These are phyloP conservation scores for Lycocerus yunnanus DNA, from an alignment of 2,888 invertebrate genomes.

Conservation along the genomic window DNA sequence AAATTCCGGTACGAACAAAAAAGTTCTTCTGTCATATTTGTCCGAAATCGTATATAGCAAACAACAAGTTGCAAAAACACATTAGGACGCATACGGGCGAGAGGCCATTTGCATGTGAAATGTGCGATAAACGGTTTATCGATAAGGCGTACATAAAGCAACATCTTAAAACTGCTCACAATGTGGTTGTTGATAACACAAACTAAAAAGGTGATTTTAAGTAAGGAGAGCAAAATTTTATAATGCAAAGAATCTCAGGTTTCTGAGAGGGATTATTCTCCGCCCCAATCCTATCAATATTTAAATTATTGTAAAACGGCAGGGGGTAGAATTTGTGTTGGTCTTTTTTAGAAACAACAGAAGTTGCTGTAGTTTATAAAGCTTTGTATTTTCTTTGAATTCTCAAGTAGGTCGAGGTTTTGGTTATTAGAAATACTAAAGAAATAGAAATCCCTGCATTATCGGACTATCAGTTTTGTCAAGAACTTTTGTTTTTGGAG, in stretches of 20 bases:
- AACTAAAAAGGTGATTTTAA: neutral
- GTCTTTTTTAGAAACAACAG: too few species aligned
- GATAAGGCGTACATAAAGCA: slow-evolving; percentile 61
- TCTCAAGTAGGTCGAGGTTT: too few species aligned
- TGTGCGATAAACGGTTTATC: slow-evolving; percentile 49
- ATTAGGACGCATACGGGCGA: slow-evolving; percentile 47
- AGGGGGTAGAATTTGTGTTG: neutral
- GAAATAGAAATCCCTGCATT: too few species aligned
- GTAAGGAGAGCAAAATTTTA: neutral
- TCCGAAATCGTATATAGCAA: slow-evolving; percentile 45
- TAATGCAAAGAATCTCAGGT: neutral
- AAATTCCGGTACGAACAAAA: slow-evolving; percentile 59
- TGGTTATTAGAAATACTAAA: too few species aligned
- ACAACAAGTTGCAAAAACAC: slow-evolving; percentile 49
- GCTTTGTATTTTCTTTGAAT: too few species aligned
- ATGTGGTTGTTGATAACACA: slow-evolving; percentile 40
- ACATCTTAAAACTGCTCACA: slow-evolving; percentile 61
- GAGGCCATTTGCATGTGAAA: slow-evolving; percentile 44
- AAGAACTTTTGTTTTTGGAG: too few species aligned
- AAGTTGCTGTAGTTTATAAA: too few species aligned
- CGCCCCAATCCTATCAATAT: neutral
- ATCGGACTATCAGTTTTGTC: too few species aligned
- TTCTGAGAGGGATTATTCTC: neutral
- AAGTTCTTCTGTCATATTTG: slow-evolving; percentile 52
- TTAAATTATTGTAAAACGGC: too few species aligned